phyloP scores from a whole-genome alignment of 1,140 invertebrate genomes.

The Procambarus virginalis region DNA sequence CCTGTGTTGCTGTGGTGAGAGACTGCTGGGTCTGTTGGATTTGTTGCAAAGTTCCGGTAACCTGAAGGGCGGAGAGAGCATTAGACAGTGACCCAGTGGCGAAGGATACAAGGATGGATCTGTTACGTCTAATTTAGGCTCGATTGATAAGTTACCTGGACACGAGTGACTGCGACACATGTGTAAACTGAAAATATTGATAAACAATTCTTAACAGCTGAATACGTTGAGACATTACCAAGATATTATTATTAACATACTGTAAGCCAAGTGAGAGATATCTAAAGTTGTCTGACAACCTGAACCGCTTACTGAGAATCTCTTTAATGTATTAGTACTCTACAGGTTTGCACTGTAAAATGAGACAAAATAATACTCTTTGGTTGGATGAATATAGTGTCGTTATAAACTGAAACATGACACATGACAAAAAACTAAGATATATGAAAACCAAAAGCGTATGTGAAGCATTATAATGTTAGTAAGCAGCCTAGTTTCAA shows the following conservation, averaged over 20 bases:
- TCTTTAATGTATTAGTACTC: neutral
- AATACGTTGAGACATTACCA: neutral
- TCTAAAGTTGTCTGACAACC: too few species aligned
- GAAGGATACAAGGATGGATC: neutral
- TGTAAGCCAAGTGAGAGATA: neutral
- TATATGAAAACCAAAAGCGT: neutral
- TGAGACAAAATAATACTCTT: neutral
- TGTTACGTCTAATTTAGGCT: neutral
- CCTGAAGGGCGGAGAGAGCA: slow-evolving; percentile 27
- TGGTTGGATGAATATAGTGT: neutral
- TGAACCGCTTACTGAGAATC: neutral
- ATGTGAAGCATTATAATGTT: neutral
- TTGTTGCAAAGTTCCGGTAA: slow-evolving; percentile 56
- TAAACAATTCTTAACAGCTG: neutral
- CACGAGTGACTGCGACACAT: neutral
- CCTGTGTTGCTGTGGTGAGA: slow-evolving; percentile 1
- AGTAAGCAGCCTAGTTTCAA: neutral
- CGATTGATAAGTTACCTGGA: neutral
- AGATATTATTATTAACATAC: neutral
- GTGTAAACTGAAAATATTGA: neutral
- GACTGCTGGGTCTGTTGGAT: slow-evolving; percentile 47
- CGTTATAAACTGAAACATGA: neutral
- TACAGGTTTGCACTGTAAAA: neutral
- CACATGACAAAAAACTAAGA: neutral
- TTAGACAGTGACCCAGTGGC: neutral